A percentile compares a stretch with the other conserved stretches of the same genome.
phyloP scores from a whole-genome alignment of 2,888 invertebrate genomes.

The Eristalis pertinax region DNA sequence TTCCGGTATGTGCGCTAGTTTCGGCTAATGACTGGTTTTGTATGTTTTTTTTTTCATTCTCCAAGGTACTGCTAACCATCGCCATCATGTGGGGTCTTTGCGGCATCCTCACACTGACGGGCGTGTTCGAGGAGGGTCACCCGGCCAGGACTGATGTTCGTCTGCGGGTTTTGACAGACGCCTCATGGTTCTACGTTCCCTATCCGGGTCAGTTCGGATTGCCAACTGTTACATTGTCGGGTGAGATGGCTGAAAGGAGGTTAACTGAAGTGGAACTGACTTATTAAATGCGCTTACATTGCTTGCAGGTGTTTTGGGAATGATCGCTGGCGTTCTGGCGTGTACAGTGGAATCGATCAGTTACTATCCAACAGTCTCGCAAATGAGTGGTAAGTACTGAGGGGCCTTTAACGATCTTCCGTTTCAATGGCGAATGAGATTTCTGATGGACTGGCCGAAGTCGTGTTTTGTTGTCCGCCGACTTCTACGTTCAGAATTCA shows the following conservation, averaged over 20 bases:
- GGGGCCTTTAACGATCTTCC: not conserved
- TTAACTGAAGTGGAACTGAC: too few relatives aligned
- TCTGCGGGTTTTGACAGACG: constrained; percentile 86
- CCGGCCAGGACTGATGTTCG: constrained; percentile 89
- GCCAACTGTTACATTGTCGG: constrained; percentile 86
- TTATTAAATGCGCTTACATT: not conserved
- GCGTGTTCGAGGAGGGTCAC: constrained; percentile 85
- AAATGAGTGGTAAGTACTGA: constrained; percentile 85
- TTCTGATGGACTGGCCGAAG: too few relatives aligned
- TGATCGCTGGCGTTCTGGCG: constrained; percentile 89
- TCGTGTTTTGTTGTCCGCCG: too few relatives aligned
- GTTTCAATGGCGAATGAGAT: not conserved
- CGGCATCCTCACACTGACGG: constrained; percentile 86
- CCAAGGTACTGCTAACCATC: constrained; percentile 88
- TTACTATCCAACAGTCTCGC: constrained; percentile 95
- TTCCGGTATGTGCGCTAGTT: constrained; percentile 85
- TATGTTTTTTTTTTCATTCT: constrained; percentile 23
- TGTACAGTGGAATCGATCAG: constrained; percentile 92
- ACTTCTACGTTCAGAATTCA: too few relatives aligned
- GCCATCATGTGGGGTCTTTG: constrained; percentile 89
- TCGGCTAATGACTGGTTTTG: not conserved
- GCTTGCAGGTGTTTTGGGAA: constrained; percentile 86
- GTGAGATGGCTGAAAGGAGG: constrained; percentile 48
- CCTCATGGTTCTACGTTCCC: constrained; percentile 91
- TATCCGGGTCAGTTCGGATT: constrained; percentile 92